A percentile compares a stretch with the other conserved stretches of the same genome.
Conservation (phyloP, 2,113 vertebrate genomes). For the Phyllopteryx taeniolatus region DNA sequence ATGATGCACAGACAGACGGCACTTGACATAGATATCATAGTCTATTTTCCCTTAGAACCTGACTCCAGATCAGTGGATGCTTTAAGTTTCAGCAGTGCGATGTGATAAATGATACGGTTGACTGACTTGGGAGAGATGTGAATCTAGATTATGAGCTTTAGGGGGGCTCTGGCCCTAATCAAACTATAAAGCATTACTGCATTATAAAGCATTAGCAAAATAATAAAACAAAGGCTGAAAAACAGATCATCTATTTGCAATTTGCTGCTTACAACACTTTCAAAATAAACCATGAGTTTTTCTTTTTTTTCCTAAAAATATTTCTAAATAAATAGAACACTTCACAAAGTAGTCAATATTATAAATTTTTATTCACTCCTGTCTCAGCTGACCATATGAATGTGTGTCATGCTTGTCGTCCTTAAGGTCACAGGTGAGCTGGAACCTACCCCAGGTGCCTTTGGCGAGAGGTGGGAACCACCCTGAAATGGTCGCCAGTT, state of each 20-base stretch:
- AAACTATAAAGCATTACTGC: not conserved
- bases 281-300: not conserved
- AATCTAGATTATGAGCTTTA: not conserved
- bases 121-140: conserved; percentile 14
- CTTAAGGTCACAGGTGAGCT: too few species aligned
- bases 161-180: not conserved
- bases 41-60: conserved; percentile 48
- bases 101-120: not conserved
- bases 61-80: conserved; percentile 27
- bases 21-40: conserved; percentile 46
- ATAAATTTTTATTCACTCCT: too few species aligned
- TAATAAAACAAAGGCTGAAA: not conserved
- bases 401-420: too few species aligned
- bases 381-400: too few species aligned
- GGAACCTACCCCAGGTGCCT: too few species aligned
- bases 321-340: too few species aligned
- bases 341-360: too few species aligned
- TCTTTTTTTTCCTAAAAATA: too few species aligned
- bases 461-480: too few species aligned
- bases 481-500: too few species aligned
- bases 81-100: conserved; percentile 13
- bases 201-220: not conserved
- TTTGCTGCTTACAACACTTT: not conserved
- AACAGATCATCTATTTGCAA: not conserved
- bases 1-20: conserved; percentile 66